Evolutionary conservation across 1,140 invertebrate species (phyloP).

Genomic region (Mercenaria mercenaria): DNA sequence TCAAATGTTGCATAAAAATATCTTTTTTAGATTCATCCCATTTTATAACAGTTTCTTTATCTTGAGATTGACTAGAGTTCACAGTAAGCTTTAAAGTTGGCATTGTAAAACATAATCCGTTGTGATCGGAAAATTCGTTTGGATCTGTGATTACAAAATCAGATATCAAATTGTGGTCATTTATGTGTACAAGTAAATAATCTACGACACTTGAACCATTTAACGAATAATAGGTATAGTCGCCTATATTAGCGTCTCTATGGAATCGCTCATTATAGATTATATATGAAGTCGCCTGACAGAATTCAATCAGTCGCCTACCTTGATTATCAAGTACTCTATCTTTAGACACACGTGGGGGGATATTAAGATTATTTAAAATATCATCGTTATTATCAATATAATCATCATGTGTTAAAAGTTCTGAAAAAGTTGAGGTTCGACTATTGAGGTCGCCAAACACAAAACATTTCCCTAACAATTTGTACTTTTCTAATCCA

Average conservation of each 20-base stretch:
- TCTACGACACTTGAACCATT: neutral
- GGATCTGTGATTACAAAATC: neutral
- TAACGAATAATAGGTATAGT: neutral
- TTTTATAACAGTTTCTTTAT: too few relatives aligned
- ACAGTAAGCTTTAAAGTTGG: too few relatives aligned
- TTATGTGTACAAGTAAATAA: neutral
- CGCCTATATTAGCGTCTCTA: too few relatives aligned
- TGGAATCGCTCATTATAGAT: neutral
- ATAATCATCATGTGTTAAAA: neutral
- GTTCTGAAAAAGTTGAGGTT: too few relatives aligned
- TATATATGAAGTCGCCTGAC: neutral
- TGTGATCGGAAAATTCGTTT: neutral
- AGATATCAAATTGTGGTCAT: neutral
- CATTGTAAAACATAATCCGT: neutral
- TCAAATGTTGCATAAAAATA: neutral
- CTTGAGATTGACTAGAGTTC: too few relatives aligned
- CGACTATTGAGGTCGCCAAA: too few relatives aligned
- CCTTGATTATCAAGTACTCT: neutral
- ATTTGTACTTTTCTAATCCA: conserved; percentile 31
- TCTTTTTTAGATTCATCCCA: too few relatives aligned
- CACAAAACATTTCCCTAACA: neutral
- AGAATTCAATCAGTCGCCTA: conserved; percentile 32
- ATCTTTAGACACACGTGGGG: conserved; percentile 12
- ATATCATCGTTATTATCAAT: neutral
- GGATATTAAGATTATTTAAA: neutral